phyloP scores from a whole-genome alignment of 92 coral and sea anemone species.

The Palythoa grandis region DNA sequence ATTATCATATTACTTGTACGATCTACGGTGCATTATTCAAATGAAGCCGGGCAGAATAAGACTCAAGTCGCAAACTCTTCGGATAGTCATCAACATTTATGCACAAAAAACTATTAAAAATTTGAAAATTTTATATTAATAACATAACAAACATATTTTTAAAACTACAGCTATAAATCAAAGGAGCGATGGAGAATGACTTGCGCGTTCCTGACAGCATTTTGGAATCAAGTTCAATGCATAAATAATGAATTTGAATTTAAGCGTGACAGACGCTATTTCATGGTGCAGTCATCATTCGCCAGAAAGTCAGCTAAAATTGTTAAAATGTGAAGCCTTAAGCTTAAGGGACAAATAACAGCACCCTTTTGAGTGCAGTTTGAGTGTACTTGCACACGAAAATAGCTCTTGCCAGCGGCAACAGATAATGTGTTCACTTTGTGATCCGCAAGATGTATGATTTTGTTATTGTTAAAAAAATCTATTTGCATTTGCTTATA shows the following conservation, averaged over 20 bases:
- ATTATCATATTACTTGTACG: conserved; percentile 11
- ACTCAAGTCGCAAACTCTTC: not conserved
- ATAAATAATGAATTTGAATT: conserved; percentile 24
- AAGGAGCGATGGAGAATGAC: not conserved
- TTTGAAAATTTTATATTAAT: not conserved
- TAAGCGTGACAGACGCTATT: conserved; percentile 20
- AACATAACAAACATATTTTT: conserved; percentile 8
- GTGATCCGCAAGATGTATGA: not conserved
- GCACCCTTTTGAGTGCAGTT: not conserved
- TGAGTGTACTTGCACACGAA: not conserved
- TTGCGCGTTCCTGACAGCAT: not conserved
- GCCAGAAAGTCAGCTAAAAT: not conserved
- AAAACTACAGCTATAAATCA: conserved; percentile 4
- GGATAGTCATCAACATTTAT: not conserved
- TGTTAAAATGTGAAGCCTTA: not conserved
- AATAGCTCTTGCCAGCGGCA: not conserved
- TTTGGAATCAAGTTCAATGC: not conserved
- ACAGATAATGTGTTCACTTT: not conserved
- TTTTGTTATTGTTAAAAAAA: not conserved
- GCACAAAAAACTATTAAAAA: not conserved
- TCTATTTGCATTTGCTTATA: not conserved
- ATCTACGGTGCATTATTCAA: not conserved
- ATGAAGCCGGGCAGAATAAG: not conserved
- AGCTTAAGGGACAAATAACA: no score
- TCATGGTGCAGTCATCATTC: not conserved